Base-by-base conservation (phyloP, 2,797 vertebrate species). In the Bradypodion pumilum region DNA sequence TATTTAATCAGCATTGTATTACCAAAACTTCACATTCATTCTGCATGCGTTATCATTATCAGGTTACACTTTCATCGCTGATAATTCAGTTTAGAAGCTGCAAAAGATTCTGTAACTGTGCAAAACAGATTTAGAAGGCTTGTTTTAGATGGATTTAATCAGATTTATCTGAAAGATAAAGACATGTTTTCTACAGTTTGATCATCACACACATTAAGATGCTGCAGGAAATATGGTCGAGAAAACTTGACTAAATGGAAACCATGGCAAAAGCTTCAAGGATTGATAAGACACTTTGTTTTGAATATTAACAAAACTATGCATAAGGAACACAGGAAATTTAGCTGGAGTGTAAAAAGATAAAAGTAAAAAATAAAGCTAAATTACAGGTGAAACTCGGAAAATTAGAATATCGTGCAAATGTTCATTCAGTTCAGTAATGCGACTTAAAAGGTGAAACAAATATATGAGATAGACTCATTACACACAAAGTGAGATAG, bases 1-100 rank as follows among this genome's bases (percentile, higher is more conserved):
- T 86, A 81, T 74, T 85, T 84, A 88, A 70, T 65, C 66, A 88
- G 59, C 32, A 46, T 82, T 74, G 81, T 23, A 84, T 86, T 88
- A 83, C 78, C 16, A 74, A 62, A 40, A 88, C n/a, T 86, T 46
- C 13, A 4, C 29, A 72, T 35, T 42, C n/a, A 29, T 80, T 87
- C 83, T 32, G 80, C 25, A 88, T 83, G 73, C 81, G 66, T 90
- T 29, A 87, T 37, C 80, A 83, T 66, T n/a, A 29, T 86, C 68
- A 35, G n/a, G 83, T 9, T 5, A 10, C 87, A 66, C 76, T 83
- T 87, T 69, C 9, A 66, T 46, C 25, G 37, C 16, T 52, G 29
- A 29, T 49, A 69, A 77, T 87, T 88, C 84, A 4, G 25, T 80
- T 75, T 78, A n/a, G 86, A 12, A 81, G 68, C 77, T 60, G 78